Percentiles rank a stretch among this genome's conserved stretches.
Conservation (phyloP, 1,140 invertebrate genomes). For the Medauroidea extradentata region DNA sequence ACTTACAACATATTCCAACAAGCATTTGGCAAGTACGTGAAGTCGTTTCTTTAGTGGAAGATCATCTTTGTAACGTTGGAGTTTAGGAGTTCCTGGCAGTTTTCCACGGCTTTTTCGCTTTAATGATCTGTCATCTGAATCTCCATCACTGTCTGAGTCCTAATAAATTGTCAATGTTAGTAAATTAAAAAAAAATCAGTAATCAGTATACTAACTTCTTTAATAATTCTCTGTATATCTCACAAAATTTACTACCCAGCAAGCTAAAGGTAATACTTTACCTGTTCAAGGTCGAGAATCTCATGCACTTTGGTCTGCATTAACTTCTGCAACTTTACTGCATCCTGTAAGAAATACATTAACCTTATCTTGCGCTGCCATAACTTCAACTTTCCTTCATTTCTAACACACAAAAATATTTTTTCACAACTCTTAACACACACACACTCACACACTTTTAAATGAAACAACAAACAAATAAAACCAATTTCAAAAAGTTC, state of each 20-base stretch:
- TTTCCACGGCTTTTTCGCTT: slow-evolving; percentile 49
- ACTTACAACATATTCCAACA: slow-evolving; percentile 71
- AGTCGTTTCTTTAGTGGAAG: slow-evolving; percentile 69
- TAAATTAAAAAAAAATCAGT: neutral
- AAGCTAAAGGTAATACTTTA: slow-evolving; percentile 26
- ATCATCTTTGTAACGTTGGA: slow-evolving; percentile 50
- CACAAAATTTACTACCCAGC: too few relatives aligned
- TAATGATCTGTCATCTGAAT: slow-evolving; percentile 42
- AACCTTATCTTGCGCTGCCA: neutral
- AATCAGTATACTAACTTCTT: neutral
- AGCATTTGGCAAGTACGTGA: slow-evolving; percentile 66
- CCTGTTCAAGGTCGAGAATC: slow-evolving; percentile 70
- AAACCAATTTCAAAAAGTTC: too few relatives aligned
- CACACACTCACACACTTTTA: too few relatives aligned
- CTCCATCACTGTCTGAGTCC: slow-evolving; percentile 53
- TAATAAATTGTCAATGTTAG: slow-evolving; percentile 24
- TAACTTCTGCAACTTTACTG: slow-evolving; percentile 72
- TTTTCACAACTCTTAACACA: too few relatives aligned
- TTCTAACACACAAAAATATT: too few relatives aligned
- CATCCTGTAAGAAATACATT: slow-evolving; percentile 53
- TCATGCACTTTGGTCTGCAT: slow-evolving; percentile 85
- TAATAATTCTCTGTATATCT: too few relatives aligned
- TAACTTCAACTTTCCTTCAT: too few relatives aligned
- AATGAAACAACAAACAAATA: too few relatives aligned
- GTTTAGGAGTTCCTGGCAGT: slow-evolving; percentile 22